These are phyloP conservation scores for Phaenicophaeus curvirostris DNA, from an alignment of 2,797 vertebrate species.

Conservation along the genomic window DNA sequence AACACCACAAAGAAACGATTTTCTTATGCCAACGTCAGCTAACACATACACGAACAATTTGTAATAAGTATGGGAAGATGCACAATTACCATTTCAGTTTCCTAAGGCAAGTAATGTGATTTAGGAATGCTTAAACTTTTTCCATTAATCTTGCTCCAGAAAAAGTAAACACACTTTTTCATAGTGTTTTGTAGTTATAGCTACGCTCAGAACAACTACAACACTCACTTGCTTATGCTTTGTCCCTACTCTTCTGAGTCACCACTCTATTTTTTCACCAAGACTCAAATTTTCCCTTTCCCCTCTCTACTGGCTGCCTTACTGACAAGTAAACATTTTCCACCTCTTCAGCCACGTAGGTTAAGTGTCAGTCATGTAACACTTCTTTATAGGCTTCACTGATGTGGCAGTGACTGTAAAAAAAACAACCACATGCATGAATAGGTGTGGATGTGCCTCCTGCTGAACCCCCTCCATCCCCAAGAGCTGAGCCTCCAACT, in stretches of 20 bases:
- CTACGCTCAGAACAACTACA: not conserved
- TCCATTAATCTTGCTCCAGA: slow-evolving; percentile 8
- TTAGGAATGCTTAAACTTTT: slow-evolving; percentile 32
- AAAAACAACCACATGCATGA: not conserved
- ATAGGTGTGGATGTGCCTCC: not conserved
- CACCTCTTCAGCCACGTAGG: not conserved
- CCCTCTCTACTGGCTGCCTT: not conserved
- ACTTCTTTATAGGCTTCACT: not conserved
- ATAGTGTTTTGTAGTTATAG: not conserved
- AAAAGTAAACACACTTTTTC: not conserved
- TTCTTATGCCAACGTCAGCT: slow-evolving; percentile 43
- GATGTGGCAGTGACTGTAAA: not conserved
- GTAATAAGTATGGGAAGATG: slow-evolving; percentile 38
- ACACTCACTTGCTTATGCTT: not conserved
- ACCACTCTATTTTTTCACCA: not conserved
- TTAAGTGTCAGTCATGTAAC: not conserved
- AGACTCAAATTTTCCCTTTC: not conserved
- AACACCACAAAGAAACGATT: slow-evolving; percentile 48
- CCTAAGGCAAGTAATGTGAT: not conserved
- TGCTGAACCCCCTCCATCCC: not conserved
- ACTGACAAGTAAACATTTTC: not conserved
- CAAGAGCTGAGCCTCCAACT: not conserved
- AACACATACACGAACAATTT: not conserved
- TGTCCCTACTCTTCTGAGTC: not conserved
- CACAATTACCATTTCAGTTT: slow-evolving; percentile 46